Base-by-base conservation (phyloP, 2,888 invertebrate species). In the Chironomus tentans region DNA sequence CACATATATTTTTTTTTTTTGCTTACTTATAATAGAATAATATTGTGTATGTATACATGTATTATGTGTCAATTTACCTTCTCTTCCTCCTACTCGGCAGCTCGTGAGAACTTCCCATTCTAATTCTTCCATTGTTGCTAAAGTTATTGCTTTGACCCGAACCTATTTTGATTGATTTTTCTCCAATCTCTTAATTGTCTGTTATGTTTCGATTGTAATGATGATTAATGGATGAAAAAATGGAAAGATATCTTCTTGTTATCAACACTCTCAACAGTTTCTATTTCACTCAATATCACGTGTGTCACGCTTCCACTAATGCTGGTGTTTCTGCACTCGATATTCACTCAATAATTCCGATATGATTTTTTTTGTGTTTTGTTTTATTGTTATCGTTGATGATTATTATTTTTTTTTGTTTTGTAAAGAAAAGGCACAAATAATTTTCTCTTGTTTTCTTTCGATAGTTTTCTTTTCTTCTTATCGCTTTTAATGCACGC, bases 41-140 rank as follows among this genome's bases (percentile, higher is more conserved):
- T 38, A 5, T 28, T 28, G 4, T 38, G 38, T 38, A 7, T 28
- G 28, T 28, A 28, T 24, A 24, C 24, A 24, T 28, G 28, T 15
- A 56, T 18, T 18, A 56, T 56, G 56, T 15, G 24, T 21, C 13
- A 24, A 15, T 46, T 68, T 81, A 87, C 87, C 87, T 84, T 83
- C 84, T 86, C 83, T 87, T 86, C 84, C 84, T 85, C 79, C 86
- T 85, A 79, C 84, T 82, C 83, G 85, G 83, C 81, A 84, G 82
- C 79, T 82, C 83, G 85, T 86, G 84, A 84, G 82, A 82, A 79
- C 82, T 81, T 82, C 85, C 82, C 82, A 83, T 77, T 85, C 85
- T 81, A 81, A 83, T 82, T 79, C 85, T 85, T 82, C 85, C 84
- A 82, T 85, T 84, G 82, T 85, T 84, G 78, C 24, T 65, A 65